These are phyloP conservation scores for Zosterops japonicus DNA, from an alignment of 2,113 vertebrate genomes.

Conservation along the genomic window DNA sequence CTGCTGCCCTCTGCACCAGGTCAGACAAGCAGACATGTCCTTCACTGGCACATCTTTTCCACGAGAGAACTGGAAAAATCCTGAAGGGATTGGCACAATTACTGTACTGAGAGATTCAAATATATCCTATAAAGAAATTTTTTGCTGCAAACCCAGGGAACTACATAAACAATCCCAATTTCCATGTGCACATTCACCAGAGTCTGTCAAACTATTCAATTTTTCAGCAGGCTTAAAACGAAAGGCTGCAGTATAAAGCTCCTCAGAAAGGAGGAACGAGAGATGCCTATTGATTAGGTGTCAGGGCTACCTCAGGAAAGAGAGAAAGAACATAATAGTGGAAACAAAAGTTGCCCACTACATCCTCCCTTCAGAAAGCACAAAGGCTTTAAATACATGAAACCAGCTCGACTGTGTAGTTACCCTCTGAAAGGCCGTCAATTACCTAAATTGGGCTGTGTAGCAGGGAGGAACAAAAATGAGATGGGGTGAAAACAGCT, in stretches of 20 bases:
- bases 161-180: background rate
- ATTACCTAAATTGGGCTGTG: background rate
- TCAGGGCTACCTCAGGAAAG: background rate
- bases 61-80: background rate
- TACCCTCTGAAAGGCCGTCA: slow-evolving; percentile 4
- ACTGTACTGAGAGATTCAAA: background rate
- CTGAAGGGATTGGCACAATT: background rate
- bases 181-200: background rate
- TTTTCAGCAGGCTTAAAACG: slow-evolving; percentile 10
- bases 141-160: background rate
- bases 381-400: background rate
- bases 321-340: background rate
- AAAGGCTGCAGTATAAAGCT: background rate
- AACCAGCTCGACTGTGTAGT: background rate
- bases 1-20: background rate
- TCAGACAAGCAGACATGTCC: background rate
- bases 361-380: background rate
- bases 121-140: background rate
- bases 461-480: background rate
- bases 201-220: background rate
- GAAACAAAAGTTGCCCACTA: background rate
- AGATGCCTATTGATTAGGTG: slow-evolving; percentile 32
- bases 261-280: background rate
- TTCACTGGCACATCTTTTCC: background rate
- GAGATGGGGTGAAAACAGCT: background rate